Evolutionary conservation across 2,888 invertebrate genomes (phyloP).

Genomic region (Rhingia campestris): DNA sequence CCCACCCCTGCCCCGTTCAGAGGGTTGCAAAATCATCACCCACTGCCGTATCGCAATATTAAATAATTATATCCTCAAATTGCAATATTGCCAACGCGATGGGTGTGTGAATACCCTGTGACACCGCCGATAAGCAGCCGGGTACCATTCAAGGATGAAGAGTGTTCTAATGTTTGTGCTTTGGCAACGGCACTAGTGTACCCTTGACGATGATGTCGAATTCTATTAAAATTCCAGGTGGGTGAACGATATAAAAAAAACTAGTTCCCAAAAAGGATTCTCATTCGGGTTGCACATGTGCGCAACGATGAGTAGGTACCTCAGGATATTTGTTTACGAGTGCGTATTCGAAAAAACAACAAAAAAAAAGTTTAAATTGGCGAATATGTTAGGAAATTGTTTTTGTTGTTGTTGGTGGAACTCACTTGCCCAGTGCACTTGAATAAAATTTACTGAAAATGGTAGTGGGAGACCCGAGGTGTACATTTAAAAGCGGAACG

Average conservation of each 20-base stretch:
- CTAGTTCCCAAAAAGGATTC: background rate
- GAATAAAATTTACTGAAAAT: constrained; percentile 35
- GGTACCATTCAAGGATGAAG: background rate
- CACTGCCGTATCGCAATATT: constrained; percentile 28
- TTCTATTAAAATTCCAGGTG: constrained; percentile 42
- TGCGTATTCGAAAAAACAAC: no score
- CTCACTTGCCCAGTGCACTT: constrained; percentile 38
- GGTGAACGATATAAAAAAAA: constrained; percentile 22
- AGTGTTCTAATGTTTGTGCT: background rate
- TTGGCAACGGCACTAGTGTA: background rate
- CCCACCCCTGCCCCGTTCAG: background rate
- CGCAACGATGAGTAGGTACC: constrained; percentile 6
- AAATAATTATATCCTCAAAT: constrained; percentile 47
- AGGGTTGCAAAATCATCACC: background rate
- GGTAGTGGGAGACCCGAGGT: background rate
- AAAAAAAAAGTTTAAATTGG: constrained; percentile 60
- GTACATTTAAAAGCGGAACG: background rate
- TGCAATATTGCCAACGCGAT: constrained; percentile 11
- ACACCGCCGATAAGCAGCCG: no score
- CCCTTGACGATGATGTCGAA: constrained; percentile 13
- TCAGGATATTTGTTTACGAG: background rate
- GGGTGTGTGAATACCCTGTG: no score
- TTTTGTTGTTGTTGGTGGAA: constrained; percentile 5
- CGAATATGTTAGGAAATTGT: constrained; percentile 44
- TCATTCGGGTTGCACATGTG: background rate